phyloP scores from a whole-genome alignment of 2,888 invertebrate species.

The Rugalucina vietnamica region DNA sequence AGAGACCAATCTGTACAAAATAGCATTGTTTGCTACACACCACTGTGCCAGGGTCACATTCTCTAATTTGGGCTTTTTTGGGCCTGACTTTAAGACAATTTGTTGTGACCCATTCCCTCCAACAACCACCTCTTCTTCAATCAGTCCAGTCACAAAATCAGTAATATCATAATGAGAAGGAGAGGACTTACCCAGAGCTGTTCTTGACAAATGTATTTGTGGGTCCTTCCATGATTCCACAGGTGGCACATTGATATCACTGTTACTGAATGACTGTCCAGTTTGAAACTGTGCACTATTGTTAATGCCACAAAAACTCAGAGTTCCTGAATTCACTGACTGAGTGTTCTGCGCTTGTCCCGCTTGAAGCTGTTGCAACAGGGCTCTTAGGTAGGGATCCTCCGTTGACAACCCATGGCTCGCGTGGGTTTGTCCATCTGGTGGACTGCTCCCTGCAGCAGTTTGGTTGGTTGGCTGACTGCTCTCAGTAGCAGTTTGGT shows the following conservation, averaged over 20 bases:
- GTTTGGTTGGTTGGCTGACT: background rate
- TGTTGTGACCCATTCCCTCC: background rate
- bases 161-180: background rate
- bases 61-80: conserved; percentile 10
- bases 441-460: background rate
- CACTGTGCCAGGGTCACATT: background rate
- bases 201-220: background rate
- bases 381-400: background rate
- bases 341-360: too few species aligned
- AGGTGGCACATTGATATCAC: background rate
- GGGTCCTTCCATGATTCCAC: background rate
- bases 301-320: background rate
- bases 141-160: background rate
- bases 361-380: background rate
- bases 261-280: too few species aligned
- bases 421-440: background rate
- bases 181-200: background rate
- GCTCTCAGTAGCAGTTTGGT: background rate
- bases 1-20: background rate
- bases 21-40: conserved; percentile 11
- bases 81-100: background rate
- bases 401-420: background rate
- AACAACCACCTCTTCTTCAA: background rate
- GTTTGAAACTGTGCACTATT: too few species aligned
- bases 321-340: too few species aligned